Percentiles rank a stretch among this genome's conserved stretches.
Evolutionary conservation across 2,888 invertebrate genomes (phyloP).

Genomic region (Tetragonula carbonaria): DNA sequence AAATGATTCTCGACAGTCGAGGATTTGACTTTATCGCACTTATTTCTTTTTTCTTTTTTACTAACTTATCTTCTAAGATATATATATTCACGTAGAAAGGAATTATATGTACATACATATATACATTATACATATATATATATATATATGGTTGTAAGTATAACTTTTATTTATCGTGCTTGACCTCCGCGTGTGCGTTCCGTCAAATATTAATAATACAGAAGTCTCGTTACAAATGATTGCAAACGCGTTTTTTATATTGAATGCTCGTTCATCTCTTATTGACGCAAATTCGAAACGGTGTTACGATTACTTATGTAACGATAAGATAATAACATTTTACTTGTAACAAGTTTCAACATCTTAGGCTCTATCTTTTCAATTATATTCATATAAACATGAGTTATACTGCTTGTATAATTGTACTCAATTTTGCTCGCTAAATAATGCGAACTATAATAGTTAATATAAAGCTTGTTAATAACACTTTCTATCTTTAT

Average conservation of each 20-base stretch:
- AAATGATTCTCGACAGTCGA: neutral
- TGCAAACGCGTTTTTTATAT: slow-evolving; percentile 6
- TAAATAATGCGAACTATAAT: neutral
- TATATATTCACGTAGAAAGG: slow-evolving; percentile 1
- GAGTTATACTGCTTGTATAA: neutral
- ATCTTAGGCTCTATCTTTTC: neutral
- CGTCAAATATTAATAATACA: slow-evolving; percentile 34
- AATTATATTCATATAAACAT: neutral
- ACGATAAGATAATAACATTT: slow-evolving; percentile 30
- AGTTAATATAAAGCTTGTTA: neutral
- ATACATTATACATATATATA: neutral
- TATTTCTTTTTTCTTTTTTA: neutral
- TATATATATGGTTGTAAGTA: neutral
- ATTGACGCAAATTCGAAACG: slow-evolving; percentile 15
- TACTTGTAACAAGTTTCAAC: neutral
- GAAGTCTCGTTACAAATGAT: neutral
- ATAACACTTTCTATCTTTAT: neutral
- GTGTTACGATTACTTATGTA: slow-evolving; percentile 38
- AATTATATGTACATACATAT: slow-evolving; percentile 3
- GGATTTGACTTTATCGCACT: slow-evolving; percentile 8
- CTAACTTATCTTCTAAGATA: slow-evolving; percentile 13
- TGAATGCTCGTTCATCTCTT: neutral
- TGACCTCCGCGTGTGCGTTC: slow-evolving; percentile 14
- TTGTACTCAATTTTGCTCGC: neutral
- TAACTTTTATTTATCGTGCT: slow-evolving; percentile 31